Evolutionary conservation across 2,113 vertebrate genomes (phyloP), one percentile per base, ranked within the genome.

Genomic region (Maccullochella peelii): DNA sequence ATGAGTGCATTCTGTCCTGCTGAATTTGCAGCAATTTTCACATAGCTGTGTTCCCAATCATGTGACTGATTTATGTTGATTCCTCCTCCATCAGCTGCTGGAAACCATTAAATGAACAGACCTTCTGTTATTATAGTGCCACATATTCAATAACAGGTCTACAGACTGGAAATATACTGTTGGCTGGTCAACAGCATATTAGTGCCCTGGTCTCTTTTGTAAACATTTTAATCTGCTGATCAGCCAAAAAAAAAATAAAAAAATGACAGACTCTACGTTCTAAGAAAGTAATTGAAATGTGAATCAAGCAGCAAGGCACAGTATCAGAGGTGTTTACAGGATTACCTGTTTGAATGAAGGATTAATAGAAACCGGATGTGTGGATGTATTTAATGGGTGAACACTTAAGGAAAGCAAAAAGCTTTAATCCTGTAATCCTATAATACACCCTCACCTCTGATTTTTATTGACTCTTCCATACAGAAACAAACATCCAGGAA

Each of bases 321-420:
- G 50, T 33, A 74, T 70, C 57, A 36, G 30, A 59, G 67, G 55
- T 62, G 40, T 72, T 89, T 82, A 76, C 50, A 79, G 38, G 67
- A 79, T 92, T 86, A 84, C 79, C 79, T 85, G 77, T 83, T 68
- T 85, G 50, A 88, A 84, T 75, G 59, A 84, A 63, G 62, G 71
- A 90, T 86, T 90, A 77, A 85, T 63, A 68, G 66, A 86, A 82
- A 80, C 30, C 8, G 33, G 30, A 83, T 77, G 65, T 55, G 72
- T 67, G 70, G 36, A 67, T 76, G 77, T 58, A 75, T 86, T 80
- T 77, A 88, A 75, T 49, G 76, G 50, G 20, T 68, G 79, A 82
- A 87, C 57, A 84, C 44, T 83, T 67, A 77, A 77, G 21, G 25
- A 47, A 33, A 47, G 38, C 63, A 59, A 86, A 88, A 49, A 15